These are phyloP conservation scores for Andricus grossulariae DNA, from an alignment of 1,140 invertebrate genomes.

Conservation along the genomic window DNA sequence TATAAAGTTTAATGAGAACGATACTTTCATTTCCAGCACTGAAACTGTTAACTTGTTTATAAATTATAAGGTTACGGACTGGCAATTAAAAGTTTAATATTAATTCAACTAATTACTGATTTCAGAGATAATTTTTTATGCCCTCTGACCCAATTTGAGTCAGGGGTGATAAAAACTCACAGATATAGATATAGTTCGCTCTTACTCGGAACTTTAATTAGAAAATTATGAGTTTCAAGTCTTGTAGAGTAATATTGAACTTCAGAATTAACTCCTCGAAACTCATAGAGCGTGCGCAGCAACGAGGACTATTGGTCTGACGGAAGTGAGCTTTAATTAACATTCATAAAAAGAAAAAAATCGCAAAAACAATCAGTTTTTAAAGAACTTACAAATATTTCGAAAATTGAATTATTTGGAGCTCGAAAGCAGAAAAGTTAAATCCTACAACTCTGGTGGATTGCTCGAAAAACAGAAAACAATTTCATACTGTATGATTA, in stretches of 20 bases:
- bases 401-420: constrained; percentile 16
- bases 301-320: neutral
- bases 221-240: constrained; percentile 29
- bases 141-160: constrained; percentile 12
- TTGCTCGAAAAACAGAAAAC: constrained; percentile 16
- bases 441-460: neutral
- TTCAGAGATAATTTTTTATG: neutral
- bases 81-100: constrained; percentile 23
- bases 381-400: constrained; percentile 12
- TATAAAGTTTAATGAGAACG: neutral
- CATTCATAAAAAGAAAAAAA: constrained; percentile 11
- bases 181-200: neutral
- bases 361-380: neutral
- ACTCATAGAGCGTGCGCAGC: neutral
- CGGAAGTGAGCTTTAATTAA: constrained; percentile 1
- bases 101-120: constrained; percentile 25
- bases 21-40: neutral
- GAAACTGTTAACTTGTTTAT: constrained; percentile 7
- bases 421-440: neutral
- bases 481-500: constrained; percentile 9
- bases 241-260: constrained; percentile 24
- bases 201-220: constrained; percentile 13
- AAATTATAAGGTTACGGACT: neutral
- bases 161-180: neutral
- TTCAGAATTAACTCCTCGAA: constrained; percentile 26